Evolutionary conservation across 2,888 invertebrate species (phyloP).

Genomic region (Plebejus melissa): DNA sequence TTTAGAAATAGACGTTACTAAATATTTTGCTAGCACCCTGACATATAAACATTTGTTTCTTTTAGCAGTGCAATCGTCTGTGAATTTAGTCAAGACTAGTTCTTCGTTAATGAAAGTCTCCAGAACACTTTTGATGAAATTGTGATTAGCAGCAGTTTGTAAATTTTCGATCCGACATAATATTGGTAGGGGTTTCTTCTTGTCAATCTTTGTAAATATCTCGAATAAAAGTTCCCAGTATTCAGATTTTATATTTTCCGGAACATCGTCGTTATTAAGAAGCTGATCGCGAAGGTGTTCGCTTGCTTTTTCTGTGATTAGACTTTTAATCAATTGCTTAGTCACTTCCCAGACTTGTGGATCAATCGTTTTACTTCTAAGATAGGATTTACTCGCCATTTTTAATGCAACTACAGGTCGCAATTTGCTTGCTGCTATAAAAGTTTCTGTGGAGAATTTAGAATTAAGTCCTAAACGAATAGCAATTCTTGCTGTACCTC

Average conservation of each 20-base stretch:
- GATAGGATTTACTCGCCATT: slow-evolving; percentile 43
- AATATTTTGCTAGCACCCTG: slow-evolving; percentile 48
- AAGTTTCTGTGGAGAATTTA: slow-evolving; percentile 39
- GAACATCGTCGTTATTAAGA: slow-evolving; percentile 39
- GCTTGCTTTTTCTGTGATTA: slow-evolving; percentile 39
- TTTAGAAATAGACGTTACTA: slow-evolving; percentile 46
- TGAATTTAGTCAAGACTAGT: slow-evolving; percentile 37
- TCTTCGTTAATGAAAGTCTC: slow-evolving; percentile 38
- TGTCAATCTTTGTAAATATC: slow-evolving; percentile 37
- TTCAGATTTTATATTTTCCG: slow-evolving; percentile 44
- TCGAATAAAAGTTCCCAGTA: slow-evolving; percentile 47
- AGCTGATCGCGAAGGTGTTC: slow-evolving; percentile 30
- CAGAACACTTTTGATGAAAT: slow-evolving; percentile 40
- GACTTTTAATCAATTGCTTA: slow-evolving; percentile 42
- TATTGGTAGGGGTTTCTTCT: slow-evolving; percentile 36
- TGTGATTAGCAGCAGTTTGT: slow-evolving; percentile 41
- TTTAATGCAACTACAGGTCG: slow-evolving; percentile 47
- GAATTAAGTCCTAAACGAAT: slow-evolving; percentile 45
- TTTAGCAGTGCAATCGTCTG: slow-evolving; percentile 14
- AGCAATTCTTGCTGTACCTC: slow-evolving; percentile 45
- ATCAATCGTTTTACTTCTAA: slow-evolving; percentile 39
- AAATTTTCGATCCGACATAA: slow-evolving; percentile 42
- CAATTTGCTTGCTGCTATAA: slow-evolving; percentile 39
- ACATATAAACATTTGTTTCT: slow-evolving; percentile 38
- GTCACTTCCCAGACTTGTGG: slow-evolving; percentile 46